Conservation (phyloP, 2,888 invertebrate species). For the Liposcelis brunnea region DNA sequence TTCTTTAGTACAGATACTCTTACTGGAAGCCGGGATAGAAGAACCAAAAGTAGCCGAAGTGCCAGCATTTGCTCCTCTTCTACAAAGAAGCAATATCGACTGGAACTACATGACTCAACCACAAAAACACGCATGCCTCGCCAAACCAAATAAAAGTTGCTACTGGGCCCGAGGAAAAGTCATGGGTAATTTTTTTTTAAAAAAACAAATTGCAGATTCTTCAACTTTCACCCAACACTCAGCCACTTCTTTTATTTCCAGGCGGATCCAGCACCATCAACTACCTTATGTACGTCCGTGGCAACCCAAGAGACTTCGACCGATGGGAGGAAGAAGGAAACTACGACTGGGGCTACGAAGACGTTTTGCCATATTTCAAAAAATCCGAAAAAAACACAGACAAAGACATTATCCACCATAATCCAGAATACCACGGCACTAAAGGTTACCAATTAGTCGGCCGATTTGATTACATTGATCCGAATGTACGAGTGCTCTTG, state of each 20-base stretch:
- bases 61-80: conserved; percentile 24
- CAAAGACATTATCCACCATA: conserved; percentile 28
- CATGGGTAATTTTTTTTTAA: conserved; percentile 11
- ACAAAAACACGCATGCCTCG: conserved; percentile 18
- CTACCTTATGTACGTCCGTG: conserved; percentile 27
- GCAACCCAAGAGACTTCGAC: conserved; percentile 25
- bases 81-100: conserved; percentile 25
- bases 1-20: conserved; percentile 18
- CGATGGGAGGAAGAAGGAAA: conserved; percentile 24
- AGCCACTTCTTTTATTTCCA: conserved; percentile 7
- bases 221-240: too few relatives aligned
- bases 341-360: conserved; percentile 41
- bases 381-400: conserved; percentile 46
- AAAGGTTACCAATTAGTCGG: conserved; percentile 46
- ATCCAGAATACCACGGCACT: conserved; percentile 38
- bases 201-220: not conserved
- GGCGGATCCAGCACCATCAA: conserved; percentile 33
- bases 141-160: conserved; percentile 20
- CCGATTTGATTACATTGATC: conserved; percentile 41
- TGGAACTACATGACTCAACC: conserved; percentile 27
- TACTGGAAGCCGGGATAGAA: conserved; percentile 21
- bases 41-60: conserved; percentile 22
- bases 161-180: conserved; percentile 31
- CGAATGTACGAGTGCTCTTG: conserved; percentile 34
- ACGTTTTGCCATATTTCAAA: conserved; percentile 51